Evolutionary conservation across 2,113 vertebrate genomes (phyloP).

Genomic region (Chitala chitala): DNA sequence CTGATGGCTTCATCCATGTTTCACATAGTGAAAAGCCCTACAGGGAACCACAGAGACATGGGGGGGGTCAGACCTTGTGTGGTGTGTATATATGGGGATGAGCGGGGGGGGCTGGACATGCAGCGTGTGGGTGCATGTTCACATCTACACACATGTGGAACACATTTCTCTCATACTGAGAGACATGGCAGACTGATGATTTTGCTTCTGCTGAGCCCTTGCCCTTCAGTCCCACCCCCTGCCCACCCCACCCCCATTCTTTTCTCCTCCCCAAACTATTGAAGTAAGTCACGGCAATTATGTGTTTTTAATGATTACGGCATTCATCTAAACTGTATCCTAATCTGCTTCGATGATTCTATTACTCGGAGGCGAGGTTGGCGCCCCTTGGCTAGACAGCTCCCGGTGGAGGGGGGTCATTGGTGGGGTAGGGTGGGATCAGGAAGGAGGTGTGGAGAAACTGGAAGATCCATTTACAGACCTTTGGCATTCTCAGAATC

Average conservation of each 20-base stretch:
- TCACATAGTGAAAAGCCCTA: too few species aligned
- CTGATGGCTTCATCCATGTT: too few species aligned
- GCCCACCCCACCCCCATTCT: not conserved
- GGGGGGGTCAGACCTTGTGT: not conserved
- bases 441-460: too few species aligned
- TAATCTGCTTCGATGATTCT: slow-evolving; percentile 11
- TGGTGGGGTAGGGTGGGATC: too few species aligned
- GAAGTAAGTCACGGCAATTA: not conserved
- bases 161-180: not conserved
- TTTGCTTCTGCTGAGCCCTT: not conserved
- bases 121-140: not conserved
- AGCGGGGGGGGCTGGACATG: not conserved
- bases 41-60: too few species aligned
- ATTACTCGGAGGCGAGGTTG: not conserved
- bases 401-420: not conserved
- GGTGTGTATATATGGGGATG: not conserved
- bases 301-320: slow-evolving; percentile 15
- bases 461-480: too few species aligned
- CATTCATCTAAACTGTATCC: slow-evolving; percentile 8
- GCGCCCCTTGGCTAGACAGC: not conserved
- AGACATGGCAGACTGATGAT: slow-evolving; percentile 5
- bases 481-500: too few species aligned
- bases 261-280: not conserved
- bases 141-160: slow-evolving; percentile 15
- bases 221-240: too few species aligned